Percentiles rank a stretch among this genome's conserved stretches.
Evolutionary conservation across 1,140 invertebrate species (phyloP).

Genomic region (Phocides pigmalion): DNA sequence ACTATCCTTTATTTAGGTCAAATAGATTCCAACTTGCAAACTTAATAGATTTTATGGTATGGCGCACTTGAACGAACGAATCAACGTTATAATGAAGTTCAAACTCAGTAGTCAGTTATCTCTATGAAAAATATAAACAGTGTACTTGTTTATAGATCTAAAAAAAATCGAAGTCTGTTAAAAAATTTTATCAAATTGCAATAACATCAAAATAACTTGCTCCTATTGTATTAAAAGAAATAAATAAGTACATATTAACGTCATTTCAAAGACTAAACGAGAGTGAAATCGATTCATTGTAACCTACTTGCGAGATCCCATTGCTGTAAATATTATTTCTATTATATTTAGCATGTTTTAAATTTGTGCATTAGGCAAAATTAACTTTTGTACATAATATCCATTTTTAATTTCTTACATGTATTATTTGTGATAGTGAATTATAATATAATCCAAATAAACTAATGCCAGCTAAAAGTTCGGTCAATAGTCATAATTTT

Average conservation of each 20-base stretch:
- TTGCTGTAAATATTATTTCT: conserved; percentile 35
- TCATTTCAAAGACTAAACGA: conserved; percentile 4
- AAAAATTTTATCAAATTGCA: no score
- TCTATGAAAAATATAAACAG: no score
- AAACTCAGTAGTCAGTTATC: no score
- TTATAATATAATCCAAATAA: conserved; percentile 78
- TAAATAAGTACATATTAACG: conserved; percentile 33
- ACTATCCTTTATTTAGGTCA: no score
- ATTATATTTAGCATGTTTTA: conserved; percentile 29
- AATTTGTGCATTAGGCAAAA: conserved; percentile 42
- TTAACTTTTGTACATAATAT: conserved; percentile 63
- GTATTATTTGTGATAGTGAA: conserved; percentile 74
- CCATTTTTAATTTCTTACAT: conserved; percentile 45
- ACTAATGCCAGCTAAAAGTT: conserved; percentile 81
- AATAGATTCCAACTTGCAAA: no score
- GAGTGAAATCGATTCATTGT: conserved; percentile 20
- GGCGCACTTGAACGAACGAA: no score
- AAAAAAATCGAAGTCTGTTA: no score
- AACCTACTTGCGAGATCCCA: conserved; percentile 7
- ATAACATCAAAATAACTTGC: no score
- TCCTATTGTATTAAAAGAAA: neutral
- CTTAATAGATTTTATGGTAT: no score
- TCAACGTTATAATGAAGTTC: no score
- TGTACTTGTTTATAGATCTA: no score
- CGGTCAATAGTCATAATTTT: conserved; percentile 79